Conservation (phyloP, 1,140 invertebrate genomes). For the Platorchestia sp. region DNA sequence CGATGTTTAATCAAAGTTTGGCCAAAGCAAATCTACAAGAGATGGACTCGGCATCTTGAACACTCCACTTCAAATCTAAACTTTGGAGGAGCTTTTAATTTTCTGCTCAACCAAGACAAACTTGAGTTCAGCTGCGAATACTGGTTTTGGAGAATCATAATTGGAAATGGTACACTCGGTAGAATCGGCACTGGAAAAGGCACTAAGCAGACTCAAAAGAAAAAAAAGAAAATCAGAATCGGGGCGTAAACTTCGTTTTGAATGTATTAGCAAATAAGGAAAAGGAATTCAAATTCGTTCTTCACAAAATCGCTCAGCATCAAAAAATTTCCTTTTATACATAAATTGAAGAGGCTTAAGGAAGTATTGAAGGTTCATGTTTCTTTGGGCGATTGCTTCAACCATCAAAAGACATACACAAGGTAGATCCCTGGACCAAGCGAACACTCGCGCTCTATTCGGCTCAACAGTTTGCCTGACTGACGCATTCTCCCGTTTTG, state of each 20-base stretch:
- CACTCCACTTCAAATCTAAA: slow-evolving; percentile 45
- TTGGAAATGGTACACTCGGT: not conserved
- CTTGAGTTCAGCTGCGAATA: not conserved
- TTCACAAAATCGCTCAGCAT: not conserved
- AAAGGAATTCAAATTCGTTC: not conserved
- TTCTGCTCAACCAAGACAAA: not conserved
- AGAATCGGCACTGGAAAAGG: not conserved
- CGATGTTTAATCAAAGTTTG: slow-evolving; percentile 54
- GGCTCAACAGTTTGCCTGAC: no score
- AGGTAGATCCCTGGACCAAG: no score
- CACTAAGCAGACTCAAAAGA: not conserved
- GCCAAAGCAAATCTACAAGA: slow-evolving; percentile 45
- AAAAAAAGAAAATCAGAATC: not conserved
- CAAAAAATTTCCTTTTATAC: no score
- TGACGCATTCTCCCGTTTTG: no score
- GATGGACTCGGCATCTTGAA: slow-evolving; percentile 47
- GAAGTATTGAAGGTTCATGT: no score
- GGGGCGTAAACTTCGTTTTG: not conserved
- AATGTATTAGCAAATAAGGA: no score
- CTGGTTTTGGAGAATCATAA: not conserved
- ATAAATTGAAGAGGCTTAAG: no score
- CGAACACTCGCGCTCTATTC: no score
- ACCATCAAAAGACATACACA: no score
- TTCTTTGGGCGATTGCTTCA: no score
- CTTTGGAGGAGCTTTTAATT: slow-evolving; percentile 35